phyloP scores from a whole-genome alignment of 2,888 invertebrate genomes.

The Drosophila paramelanica region DNA sequence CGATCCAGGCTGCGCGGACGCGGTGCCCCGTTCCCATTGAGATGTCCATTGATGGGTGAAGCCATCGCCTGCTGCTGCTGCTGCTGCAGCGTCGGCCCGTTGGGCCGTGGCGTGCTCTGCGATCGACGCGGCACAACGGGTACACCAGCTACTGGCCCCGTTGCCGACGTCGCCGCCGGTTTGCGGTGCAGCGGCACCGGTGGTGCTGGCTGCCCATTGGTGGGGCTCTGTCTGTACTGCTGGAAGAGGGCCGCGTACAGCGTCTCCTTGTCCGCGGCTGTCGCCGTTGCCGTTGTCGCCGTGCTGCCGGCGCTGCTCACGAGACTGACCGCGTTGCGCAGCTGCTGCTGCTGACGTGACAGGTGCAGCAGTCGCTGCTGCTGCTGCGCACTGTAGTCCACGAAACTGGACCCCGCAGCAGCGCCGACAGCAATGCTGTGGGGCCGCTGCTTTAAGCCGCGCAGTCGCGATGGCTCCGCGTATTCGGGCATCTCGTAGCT shows the following conservation, averaged over 20 bases:
- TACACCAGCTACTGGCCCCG: constrained; percentile 21
- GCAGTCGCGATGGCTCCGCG: constrained; percentile 82
- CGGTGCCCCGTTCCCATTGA: constrained; percentile 63
- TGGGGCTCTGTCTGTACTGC: constrained; percentile 83
- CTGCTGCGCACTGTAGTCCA: constrained; percentile 78
- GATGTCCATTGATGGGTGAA: constrained; percentile 50
- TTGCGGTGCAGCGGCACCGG: constrained; percentile 78
- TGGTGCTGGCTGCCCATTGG: constrained; percentile 62
- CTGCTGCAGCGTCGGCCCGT: constrained; percentile 40
- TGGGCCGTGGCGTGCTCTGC: constrained; percentile 84
- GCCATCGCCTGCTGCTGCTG: constrained; percentile 32
- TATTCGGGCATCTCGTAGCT: constrained; percentile 81
- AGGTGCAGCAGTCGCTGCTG: constrained; percentile 81
- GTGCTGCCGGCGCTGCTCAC: constrained; percentile 43
- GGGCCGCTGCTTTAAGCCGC: constrained; percentile 85
- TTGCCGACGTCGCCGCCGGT: constrained; percentile 24
- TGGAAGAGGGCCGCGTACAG: constrained; percentile 83
- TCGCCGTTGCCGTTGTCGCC: constrained; percentile 50
- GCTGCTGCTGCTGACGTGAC: constrained; percentile 80
- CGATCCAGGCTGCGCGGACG: constrained; percentile 84
- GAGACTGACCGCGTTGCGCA: constrained; percentile 76
- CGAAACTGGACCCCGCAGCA: constrained; percentile 64
- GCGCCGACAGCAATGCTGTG: constrained; percentile 87
- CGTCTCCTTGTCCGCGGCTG: constrained; percentile 79
- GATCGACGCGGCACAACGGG: constrained; percentile 83